These are phyloP conservation scores for Tenualosa thibaudeaui DNA, from an alignment of 2,797 vertebrate genomes.

Conservation along the genomic window DNA sequence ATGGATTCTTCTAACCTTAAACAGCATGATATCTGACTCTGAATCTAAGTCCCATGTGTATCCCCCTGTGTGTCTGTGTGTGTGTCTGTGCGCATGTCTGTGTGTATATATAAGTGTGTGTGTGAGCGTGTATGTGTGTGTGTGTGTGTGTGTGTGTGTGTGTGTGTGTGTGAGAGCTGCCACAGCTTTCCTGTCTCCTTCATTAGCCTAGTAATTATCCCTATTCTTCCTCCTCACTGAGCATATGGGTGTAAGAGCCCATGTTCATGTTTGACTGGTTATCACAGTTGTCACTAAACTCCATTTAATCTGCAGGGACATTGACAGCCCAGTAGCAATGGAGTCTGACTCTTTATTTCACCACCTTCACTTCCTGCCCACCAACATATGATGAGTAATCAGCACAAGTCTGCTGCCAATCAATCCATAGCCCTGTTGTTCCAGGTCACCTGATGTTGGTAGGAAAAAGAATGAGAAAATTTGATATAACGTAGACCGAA, in stretches of 20 bases:
- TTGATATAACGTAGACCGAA: no score
- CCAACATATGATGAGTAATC: no score
- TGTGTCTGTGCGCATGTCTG: not conserved
- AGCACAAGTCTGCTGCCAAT: no score
- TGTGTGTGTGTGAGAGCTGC: no score
- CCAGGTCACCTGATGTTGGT: no score
- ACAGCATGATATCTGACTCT: not conserved
- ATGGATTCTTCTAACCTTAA: not conserved
- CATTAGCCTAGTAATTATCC: slow-evolving; percentile 39
- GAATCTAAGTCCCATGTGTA: no score
- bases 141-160: not conserved
- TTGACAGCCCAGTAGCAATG: no score
- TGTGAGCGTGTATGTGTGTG: not conserved
- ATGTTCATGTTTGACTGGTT: slow-evolving; percentile 32
- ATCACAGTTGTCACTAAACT: slow-evolving; percentile 36
- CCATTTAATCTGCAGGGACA: not conserved
- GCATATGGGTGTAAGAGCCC: slow-evolving; percentile 1
- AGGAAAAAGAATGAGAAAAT: no score
- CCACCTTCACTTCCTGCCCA: no score
- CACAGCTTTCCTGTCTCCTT: not conserved
- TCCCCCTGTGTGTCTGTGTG: not conserved
- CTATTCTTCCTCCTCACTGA: slow-evolving; percentile 32
- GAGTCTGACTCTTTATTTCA: no score
- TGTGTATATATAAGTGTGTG: not conserved
- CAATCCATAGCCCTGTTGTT: no score